These are phyloP conservation scores for Ceratina calcarata DNA, from an alignment of 1,140 invertebrate genomes.

Conservation along the genomic window DNA sequence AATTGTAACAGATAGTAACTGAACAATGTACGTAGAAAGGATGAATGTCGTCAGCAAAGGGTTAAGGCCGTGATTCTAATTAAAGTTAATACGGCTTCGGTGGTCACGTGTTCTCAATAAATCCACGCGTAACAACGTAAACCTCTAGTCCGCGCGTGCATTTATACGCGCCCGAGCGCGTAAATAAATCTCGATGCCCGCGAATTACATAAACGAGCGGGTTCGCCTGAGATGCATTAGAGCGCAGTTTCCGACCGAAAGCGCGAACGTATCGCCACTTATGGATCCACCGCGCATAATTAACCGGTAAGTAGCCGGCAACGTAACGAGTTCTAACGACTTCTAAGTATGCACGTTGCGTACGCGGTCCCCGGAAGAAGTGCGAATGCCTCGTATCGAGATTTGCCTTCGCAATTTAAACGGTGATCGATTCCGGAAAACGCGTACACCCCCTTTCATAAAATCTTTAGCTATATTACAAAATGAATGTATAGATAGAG, in stretches of 20 bases:
- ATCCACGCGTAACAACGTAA: constrained; percentile 20
- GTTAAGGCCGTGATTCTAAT: constrained; percentile 39
- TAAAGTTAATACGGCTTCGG: constrained; percentile 11
- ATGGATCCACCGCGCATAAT: constrained; percentile 53
- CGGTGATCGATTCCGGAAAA: constrained; percentile 52
- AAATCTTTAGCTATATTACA: neutral
- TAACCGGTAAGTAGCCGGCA: constrained; percentile 70
- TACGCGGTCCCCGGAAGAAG: constrained; percentile 26
- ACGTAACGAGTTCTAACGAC: constrained; percentile 69
- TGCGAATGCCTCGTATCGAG: constrained; percentile 45
- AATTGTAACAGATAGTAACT: too few relatives aligned
- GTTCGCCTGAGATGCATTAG: neutral
- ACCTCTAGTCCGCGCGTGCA: neutral
- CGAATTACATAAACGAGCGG: constrained; percentile 42
- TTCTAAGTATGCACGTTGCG: constrained; percentile 54
- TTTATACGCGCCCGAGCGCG: constrained; percentile 40
- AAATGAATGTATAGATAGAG: neutral
- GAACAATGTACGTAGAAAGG: neutral
- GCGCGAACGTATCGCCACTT: constrained; percentile 22
- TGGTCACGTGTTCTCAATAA: constrained; percentile 25
- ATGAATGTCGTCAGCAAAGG: neutral
- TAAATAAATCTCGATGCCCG: constrained; percentile 44
- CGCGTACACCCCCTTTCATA: neutral
- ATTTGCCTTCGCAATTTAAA: constrained; percentile 33
- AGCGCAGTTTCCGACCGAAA: constrained; percentile 39